Evolutionary conservation across 1,140 invertebrate species (phyloP).

Genomic region (Drosophila busckii): DNA sequence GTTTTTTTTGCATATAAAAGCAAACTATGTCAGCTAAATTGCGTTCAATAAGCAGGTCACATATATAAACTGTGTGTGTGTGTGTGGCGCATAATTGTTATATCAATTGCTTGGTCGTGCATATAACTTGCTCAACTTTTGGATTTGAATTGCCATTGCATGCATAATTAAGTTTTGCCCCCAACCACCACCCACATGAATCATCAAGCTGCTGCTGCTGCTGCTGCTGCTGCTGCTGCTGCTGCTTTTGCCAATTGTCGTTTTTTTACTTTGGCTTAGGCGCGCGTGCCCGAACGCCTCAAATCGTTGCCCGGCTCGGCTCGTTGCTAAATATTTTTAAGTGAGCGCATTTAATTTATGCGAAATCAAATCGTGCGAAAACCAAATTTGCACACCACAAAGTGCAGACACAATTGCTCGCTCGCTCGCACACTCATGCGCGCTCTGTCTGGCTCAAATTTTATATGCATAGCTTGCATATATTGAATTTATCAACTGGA

Average conservation of each 20-base stretch:
- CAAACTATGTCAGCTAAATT: conserved; percentile 69
- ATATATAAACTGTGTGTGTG: conserved; percentile 26
- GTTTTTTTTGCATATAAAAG: conserved; percentile 45
- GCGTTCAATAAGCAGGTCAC: conserved; percentile 72
- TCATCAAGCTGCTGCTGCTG: no score
- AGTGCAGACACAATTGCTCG: conserved; percentile 21
- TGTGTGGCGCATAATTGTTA: conserved; percentile 64
- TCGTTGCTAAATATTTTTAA: conserved; percentile 23
- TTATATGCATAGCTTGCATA: no score
- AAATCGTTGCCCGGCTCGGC: conserved; percentile 4
- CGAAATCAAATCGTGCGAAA: conserved; percentile 66
- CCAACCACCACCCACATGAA: no score
- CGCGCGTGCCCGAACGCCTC: background rate
- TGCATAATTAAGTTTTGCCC: conserved; percentile 32
- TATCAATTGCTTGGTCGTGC: conserved; percentile 44
- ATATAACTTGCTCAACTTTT: background rate
- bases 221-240: no score
- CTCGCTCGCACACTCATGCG: no score
- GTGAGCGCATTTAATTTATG: conserved; percentile 52
- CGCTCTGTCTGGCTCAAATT: no score
- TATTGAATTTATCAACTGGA: no score
- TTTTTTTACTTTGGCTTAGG: no score
- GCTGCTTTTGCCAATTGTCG: no score
- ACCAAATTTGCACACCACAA: conserved; percentile 48
- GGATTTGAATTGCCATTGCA: conserved; percentile 12